These are phyloP conservation scores for Otolemur crassicaudatus DNA, from an alignment of 2,797 vertebrate genomes.

Conservation along the genomic window DNA sequence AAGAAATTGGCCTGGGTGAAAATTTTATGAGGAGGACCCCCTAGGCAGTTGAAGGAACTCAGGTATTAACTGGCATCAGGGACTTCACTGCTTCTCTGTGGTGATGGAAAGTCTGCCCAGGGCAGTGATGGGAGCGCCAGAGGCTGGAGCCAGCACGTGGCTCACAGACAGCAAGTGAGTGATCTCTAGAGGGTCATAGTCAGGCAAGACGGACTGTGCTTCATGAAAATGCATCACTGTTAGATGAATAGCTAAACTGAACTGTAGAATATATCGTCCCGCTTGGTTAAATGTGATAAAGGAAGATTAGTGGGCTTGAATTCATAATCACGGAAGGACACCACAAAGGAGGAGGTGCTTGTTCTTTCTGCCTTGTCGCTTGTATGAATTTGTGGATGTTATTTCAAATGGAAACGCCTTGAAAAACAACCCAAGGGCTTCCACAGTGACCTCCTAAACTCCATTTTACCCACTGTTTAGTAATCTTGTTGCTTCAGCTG, in stretches of 20 bases:
- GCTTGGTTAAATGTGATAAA: conserved; percentile 27
- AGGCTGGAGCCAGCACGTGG: fast-evolving
- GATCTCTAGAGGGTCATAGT: not conserved
- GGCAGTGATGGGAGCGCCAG: not conserved
- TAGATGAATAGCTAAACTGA: not conserved
- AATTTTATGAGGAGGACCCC: too few relatives aligned
- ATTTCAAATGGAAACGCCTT: not conserved
- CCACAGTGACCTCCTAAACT: not conserved
- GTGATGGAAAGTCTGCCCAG: not conserved
- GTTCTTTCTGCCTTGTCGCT: not conserved
- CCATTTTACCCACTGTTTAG: not conserved
- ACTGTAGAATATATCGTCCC: not conserved
- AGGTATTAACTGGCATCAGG: not conserved
- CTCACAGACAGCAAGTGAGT: not conserved
- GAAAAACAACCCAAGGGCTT: not conserved
- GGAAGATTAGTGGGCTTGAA: not conserved
- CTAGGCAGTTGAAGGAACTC: not conserved
- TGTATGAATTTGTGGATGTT: not conserved
- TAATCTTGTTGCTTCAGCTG: not conserved
- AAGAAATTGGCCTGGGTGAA: too few relatives aligned
- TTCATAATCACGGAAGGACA: not conserved
- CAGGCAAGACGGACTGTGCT: not conserved
- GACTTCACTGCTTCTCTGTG: not conserved
- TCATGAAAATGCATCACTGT: conserved; percentile 22
- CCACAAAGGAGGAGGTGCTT: not conserved